Percentiles rank a stretch among this genome's conserved stretches.
phyloP scores from a whole-genome alignment of 2,888 invertebrate genomes.

The Ischnus inquisitorius region DNA sequence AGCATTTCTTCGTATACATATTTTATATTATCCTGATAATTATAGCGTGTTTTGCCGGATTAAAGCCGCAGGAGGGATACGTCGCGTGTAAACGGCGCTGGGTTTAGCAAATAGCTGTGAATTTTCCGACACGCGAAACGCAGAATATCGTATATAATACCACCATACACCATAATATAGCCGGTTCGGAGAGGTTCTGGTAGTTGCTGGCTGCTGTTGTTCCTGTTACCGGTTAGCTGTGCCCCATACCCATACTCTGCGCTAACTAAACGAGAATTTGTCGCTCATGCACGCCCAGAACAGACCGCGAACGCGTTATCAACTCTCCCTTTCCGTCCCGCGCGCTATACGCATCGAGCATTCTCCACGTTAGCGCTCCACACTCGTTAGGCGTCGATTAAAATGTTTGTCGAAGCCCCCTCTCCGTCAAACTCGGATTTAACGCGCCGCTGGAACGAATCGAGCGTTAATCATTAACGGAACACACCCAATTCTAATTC shows the following conservation, averaged over 20 bases:
- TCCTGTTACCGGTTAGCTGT: constrained; percentile 19
- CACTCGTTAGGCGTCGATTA: constrained; percentile 63
- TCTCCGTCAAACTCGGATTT: background rate
- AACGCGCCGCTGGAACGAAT: constrained; percentile 18
- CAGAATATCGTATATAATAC: constrained; percentile 39
- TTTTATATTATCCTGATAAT: constrained; percentile 67
- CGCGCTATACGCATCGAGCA: constrained; percentile 1
- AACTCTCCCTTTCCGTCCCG: background rate
- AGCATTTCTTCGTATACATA: constrained; percentile 22
- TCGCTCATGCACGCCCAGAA: constrained; percentile 57
- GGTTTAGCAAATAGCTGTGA: constrained; percentile 51
- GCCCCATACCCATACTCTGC: constrained; percentile 29
- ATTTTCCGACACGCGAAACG: constrained; percentile 45
- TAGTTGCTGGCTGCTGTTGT: constrained; percentile 27
- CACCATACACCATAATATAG: constrained; percentile 29
- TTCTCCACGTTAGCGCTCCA: constrained; percentile 20
- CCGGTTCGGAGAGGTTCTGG: constrained; percentile 25
- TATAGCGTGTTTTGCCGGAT: constrained; percentile 60
- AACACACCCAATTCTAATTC: constrained; percentile 37
- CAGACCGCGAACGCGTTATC: constrained; percentile 56
- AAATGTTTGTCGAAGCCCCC: constrained; percentile 58
- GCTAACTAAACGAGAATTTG: constrained; percentile 63
- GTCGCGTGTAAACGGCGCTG: constrained; percentile 33
- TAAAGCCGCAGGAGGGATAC: constrained; percentile 22
- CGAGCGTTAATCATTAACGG: constrained; percentile 52